These are phyloP conservation scores for Rhombomys opimus DNA, from an alignment of 2,113 vertebrate species.

Conservation along the genomic window DNA sequence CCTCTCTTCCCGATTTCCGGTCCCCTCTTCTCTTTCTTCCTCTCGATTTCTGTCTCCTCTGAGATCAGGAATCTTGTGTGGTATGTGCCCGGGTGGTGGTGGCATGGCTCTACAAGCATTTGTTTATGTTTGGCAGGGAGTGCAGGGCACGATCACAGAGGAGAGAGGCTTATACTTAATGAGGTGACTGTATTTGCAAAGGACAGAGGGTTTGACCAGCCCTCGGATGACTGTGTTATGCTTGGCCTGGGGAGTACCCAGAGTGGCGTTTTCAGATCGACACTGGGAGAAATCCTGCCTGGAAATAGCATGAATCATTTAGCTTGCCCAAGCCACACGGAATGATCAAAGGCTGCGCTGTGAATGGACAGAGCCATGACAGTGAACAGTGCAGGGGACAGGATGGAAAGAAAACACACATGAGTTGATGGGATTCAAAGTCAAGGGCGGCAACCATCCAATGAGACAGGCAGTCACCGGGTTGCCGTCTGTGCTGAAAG, in stretches of 20 bases:
- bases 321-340: conserved; percentile 32
- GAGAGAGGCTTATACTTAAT: neutral
- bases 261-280: conserved; percentile 10
- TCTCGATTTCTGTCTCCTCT: neutral
- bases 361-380: neutral
- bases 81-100: neutral
- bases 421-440: conserved; percentile 52
- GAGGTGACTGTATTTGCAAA: neutral
- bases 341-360: neutral
- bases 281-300: conserved; percentile 5
- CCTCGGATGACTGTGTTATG: neutral
- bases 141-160: neutral
- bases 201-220: neutral
- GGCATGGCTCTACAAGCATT: no score
- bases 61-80: neutral
- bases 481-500: conserved; percentile 7
- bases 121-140: no score
- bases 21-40: neutral
- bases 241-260: neutral
- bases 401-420: neutral
- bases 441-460: neutral
- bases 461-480: neutral
- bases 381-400: neutral
- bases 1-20: accelerated
- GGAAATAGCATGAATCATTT: conserved; percentile 37